A percentile compares a stretch with the other conserved stretches of the same genome.
These are phyloP conservation scores for Dendrocopos noguchii DNA, from an alignment of 2,113 vertebrate genomes.

Conservation along the genomic window DNA sequence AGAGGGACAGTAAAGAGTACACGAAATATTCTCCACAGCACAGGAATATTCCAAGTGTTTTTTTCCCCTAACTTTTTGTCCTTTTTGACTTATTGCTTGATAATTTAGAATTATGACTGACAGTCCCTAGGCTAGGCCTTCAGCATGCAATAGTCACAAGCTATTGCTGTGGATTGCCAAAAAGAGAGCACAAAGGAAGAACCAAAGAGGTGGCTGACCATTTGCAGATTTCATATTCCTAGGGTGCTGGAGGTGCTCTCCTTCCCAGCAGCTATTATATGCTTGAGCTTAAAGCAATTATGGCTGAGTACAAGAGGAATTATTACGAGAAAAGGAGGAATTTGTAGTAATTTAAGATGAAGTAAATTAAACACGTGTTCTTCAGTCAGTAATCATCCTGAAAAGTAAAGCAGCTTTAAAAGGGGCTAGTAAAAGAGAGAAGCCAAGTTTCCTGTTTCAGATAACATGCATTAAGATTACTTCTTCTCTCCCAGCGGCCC, in stretches of 20 bases:
- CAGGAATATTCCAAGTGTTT: background rate
- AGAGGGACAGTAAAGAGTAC: background rate
- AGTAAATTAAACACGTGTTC: background rate
- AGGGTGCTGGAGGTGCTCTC: background rate
- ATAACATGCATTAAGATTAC: background rate
- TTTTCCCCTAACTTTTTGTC: background rate
- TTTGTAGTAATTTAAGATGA: background rate
- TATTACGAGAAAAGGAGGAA: background rate
- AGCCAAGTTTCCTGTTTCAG: background rate
- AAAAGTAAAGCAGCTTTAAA: background rate
- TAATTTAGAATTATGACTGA: background rate
- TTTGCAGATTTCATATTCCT: background rate
- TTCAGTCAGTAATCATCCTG: background rate
- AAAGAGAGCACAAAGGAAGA: background rate
- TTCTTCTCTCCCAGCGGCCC: background rate
- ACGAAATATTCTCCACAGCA: background rate
- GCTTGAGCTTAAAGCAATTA: background rate
- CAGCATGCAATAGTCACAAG: background rate
- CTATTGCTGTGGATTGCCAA: background rate
- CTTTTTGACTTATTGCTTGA: background rate
- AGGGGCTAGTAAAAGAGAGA: background rate
- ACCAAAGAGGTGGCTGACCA: background rate
- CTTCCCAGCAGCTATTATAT: background rate
- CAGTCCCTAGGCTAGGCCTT: background rate
- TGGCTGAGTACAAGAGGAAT: background rate